Conservation (phyloP, 2,888 invertebrate species). For the Leuctra nigra region DNA sequence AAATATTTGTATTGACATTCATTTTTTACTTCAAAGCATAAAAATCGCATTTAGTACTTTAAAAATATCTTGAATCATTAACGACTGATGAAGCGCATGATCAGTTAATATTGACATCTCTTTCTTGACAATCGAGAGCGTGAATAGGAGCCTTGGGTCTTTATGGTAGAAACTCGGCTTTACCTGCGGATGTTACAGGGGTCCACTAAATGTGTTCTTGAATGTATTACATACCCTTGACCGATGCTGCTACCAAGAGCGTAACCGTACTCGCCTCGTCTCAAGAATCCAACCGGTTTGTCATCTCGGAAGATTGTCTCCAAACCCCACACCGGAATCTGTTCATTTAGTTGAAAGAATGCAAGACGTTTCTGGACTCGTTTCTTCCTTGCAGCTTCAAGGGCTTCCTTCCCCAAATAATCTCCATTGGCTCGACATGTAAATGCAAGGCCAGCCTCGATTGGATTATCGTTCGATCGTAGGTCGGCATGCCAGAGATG, state of each 20-base stretch:
- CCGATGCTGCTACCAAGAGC: slow-evolving; percentile 52
- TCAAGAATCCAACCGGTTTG: slow-evolving; percentile 66
- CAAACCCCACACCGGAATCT: slow-evolving; percentile 66
- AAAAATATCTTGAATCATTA: too few species aligned
- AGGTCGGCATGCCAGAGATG: slow-evolving; percentile 82
- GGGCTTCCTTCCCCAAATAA: slow-evolving; percentile 68
- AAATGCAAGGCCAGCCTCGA: slow-evolving; percentile 75
- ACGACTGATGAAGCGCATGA: too few species aligned
- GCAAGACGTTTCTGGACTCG: slow-evolving; percentile 66
- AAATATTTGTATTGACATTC: too few species aligned
- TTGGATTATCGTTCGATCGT: slow-evolving; percentile 74
- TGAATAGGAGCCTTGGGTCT: too few species aligned
- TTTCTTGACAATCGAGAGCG: too few species aligned
- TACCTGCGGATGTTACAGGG: too few species aligned
- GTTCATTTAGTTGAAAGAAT: slow-evolving; percentile 39
- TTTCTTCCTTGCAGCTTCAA: slow-evolving; percentile 56
- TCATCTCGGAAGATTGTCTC: slow-evolving; percentile 79
- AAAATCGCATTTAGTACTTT: too few species aligned
- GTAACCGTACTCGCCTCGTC: slow-evolving; percentile 74
- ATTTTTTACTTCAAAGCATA: too few species aligned
- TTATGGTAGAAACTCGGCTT: too few species aligned
- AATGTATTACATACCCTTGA: slow-evolving; percentile 55
- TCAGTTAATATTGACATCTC: too few species aligned
- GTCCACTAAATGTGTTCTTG: too few species aligned
- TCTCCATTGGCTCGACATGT: slow-evolving; percentile 65